Conservation (phyloP, 1,140 invertebrate species). For the Lepeophtheirus salmonis region DNA sequence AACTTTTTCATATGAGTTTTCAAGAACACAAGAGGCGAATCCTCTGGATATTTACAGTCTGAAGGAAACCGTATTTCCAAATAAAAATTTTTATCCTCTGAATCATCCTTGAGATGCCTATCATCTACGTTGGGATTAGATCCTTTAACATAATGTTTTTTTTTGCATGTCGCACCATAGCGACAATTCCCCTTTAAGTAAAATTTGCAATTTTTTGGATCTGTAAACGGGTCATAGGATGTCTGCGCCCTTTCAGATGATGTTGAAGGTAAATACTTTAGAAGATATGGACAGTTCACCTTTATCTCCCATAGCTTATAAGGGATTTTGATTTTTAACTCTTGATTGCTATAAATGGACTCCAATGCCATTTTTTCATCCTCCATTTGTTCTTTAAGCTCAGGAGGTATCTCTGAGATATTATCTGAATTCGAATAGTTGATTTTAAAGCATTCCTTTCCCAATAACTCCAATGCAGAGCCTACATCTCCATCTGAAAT, state of each 20-base stretch:
- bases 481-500: constrained; percentile 3
- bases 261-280: not conserved
- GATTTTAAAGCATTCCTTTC: not conserved
- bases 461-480: not conserved
- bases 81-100: not conserved
- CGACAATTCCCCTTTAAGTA: constrained; percentile 1
- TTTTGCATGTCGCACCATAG: not conserved
- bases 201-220: not conserved
- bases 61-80: constrained; percentile 16
- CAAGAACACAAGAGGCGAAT: constrained; percentile 1
- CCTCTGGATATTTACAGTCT: constrained; percentile 5
- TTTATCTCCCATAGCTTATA: constrained; percentile 6
- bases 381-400: not conserved
- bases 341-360: constrained; percentile 8
- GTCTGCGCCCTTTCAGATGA: not conserved
- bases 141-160: not conserved
- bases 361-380: constrained; percentile 5
- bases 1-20: not conserved
- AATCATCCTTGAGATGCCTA: not conserved
- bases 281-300: not conserved
- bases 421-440: no score
- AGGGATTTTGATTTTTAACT: not conserved
- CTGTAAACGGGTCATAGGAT: not conserved
- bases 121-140: constrained; percentile 1
- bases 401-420: not conserved